Conservation (phyloP, 1,140 invertebrate genomes). For the Sipha flava region DNA sequence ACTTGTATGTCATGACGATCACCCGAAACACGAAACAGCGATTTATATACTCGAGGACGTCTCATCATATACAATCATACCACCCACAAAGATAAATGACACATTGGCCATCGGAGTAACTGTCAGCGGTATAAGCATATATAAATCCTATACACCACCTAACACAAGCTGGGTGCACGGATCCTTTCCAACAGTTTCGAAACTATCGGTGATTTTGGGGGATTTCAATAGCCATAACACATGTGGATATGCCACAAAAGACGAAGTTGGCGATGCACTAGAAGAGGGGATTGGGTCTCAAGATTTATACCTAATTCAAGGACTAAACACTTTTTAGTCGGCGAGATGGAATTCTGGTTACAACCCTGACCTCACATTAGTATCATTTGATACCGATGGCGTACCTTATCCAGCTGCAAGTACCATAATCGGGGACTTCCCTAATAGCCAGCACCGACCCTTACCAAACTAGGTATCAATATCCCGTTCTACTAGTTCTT, state of each 20-base stretch:
- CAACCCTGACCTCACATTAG: neutral
- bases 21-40: neutral
- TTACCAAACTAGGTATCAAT: neutral
- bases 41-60: neutral
- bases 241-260: slow-evolving; percentile 1
- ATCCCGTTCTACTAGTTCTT: neutral
- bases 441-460: neutral
- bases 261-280: neutral
- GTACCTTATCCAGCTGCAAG: neutral
- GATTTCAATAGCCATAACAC: slow-evolving; percentile 16
- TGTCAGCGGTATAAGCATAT: too few relatives aligned
- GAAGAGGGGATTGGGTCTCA: neutral
- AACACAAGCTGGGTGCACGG: too few relatives aligned
- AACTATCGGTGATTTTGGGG: neutral
- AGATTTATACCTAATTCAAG: neutral
- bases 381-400: neutral
- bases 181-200: too few relatives aligned
- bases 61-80: neutral
- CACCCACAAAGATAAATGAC: neutral
- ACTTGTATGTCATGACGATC: neutral
- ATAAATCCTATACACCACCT: too few relatives aligned
- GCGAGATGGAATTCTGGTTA: neutral
- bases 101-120: too few relatives aligned
- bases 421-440: neutral
- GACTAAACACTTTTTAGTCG: neutral